Evolutionary conservation across 2,113 vertebrate species (phyloP), one percentile per base, ranked within the genome.

Genomic region (Stegastes partitus): DNA sequence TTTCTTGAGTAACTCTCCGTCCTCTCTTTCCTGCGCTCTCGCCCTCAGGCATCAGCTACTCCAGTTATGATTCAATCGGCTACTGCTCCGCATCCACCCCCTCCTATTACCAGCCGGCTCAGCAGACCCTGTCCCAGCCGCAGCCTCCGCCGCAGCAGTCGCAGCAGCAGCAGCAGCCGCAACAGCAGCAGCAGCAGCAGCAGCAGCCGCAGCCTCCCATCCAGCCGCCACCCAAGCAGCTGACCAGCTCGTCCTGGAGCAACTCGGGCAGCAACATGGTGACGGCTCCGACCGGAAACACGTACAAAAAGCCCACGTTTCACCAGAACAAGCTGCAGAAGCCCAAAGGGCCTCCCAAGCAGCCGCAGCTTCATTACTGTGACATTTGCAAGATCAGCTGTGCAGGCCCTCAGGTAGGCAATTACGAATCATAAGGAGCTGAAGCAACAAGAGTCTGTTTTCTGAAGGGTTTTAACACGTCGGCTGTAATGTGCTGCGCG

Each of bases 341-440:
- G 83, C 87, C 94, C 53, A 95, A 93, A 88, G 91, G 87, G 0
- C 89, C 92, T 2, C 93, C 95, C 7, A 95, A 94, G 64, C 95
- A 92, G 39, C 92, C 94, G 0, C 94, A 93, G 54, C 92, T 96
- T 14, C 95, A 96, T 86, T 97, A 97, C 91, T 97, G 96, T 50
- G 95, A 96, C 63, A 91, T 97, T 83, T 97, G 96, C 88, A 96
- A 95, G 89, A 95, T 96, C 87, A 96, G 96, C 93, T 97, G 96
- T 58, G 95, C 95, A 2, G 96, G 96, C 3, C 93, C 94, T 6
- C 96, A 96, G 96, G 96, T 97, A 84, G 76, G 88, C 51, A 0
- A 45, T 31, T 9, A 65, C 26, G 55, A 54, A 73, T 37, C 2
- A 21, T 2, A 51, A 2, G 23, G 37, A 22, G 10, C 0, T 28